phyloP scores from a whole-genome alignment of 2,113 vertebrate genomes.

The Anolis sagrei region DNA sequence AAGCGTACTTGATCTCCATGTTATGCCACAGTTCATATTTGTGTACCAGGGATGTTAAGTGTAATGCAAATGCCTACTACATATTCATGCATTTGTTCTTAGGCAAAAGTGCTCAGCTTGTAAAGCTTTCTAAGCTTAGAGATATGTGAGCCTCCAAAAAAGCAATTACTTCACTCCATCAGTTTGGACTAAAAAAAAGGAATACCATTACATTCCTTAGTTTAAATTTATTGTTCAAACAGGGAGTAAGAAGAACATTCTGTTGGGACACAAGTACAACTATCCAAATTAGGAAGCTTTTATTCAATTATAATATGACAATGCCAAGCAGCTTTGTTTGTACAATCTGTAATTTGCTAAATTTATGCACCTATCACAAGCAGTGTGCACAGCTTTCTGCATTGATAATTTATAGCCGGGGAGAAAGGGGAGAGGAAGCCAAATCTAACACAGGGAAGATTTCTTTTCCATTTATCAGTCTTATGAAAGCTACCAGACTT shows the following conservation, averaged over 20 bases:
- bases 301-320: constrained; percentile 64
- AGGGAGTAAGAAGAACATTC: constrained; percentile 53
- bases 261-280: constrained; percentile 54
- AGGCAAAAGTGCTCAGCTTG: constrained; percentile 65
- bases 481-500: constrained; percentile 13
- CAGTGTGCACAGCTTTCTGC: constrained; percentile 45
- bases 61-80: constrained; percentile 47
- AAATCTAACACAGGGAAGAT: constrained; percentile 43
- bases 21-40: constrained; percentile 67
- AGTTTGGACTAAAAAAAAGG: constrained; percentile 66
- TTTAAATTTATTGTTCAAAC: constrained; percentile 61
- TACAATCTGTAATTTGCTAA: constrained; percentile 52
- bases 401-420: constrained; percentile 24
- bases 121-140: constrained; percentile 62
- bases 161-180: constrained; percentile 69
- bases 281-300: constrained; percentile 59
- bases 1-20: constrained; percentile 57
- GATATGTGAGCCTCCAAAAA: constrained; percentile 61
- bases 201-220: constrained; percentile 58
- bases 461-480: constrained; percentile 43
- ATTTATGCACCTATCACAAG: constrained; percentile 59
- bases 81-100: constrained; percentile 65
- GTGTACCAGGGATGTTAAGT: constrained; percentile 59
- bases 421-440: constrained; percentile 29
- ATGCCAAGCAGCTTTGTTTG: constrained; percentile 44